Evolutionary conservation across 2,888 invertebrate species (phyloP).

Genomic region (Tipula vernalis): DNA sequence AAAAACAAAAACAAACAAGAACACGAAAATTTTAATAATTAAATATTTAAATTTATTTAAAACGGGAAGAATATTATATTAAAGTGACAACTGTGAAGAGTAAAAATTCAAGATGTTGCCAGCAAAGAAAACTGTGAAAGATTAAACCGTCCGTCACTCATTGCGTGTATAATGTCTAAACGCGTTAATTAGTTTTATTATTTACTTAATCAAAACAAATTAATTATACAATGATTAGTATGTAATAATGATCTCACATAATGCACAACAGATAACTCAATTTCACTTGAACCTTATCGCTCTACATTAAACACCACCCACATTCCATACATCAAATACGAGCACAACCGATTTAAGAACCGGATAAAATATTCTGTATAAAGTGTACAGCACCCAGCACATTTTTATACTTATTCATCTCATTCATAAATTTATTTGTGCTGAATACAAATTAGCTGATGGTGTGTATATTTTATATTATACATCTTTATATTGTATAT

Average conservation of each 20-base stretch:
- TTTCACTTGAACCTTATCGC: background rate
- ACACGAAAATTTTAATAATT: background rate
- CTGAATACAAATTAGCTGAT: background rate
- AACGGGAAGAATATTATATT: background rate
- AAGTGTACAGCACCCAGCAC: background rate
- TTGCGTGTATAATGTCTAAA: background rate
- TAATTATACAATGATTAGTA: background rate
- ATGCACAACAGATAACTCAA: background rate
- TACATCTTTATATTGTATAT: background rate
- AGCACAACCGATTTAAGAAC: background rate
- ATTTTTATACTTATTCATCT: background rate
- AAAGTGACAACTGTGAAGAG: background rate
- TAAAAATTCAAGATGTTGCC: background rate
- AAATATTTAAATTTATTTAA: background rate
- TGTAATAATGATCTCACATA: background rate
- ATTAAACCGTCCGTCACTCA: background rate
- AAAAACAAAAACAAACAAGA: background rate
- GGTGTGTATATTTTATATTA: background rate
- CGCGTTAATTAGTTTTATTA: background rate
- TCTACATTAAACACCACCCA: too few species aligned
- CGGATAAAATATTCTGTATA: background rate
- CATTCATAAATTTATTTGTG: background rate
- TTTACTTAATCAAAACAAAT: background rate
- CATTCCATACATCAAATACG: background rate
- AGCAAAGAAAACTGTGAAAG: background rate